Evolutionary conservation across 1,140 invertebrate species (phyloP), one percentile per base, ranked within the genome.

Genomic region (Eumaeus atala): DNA sequence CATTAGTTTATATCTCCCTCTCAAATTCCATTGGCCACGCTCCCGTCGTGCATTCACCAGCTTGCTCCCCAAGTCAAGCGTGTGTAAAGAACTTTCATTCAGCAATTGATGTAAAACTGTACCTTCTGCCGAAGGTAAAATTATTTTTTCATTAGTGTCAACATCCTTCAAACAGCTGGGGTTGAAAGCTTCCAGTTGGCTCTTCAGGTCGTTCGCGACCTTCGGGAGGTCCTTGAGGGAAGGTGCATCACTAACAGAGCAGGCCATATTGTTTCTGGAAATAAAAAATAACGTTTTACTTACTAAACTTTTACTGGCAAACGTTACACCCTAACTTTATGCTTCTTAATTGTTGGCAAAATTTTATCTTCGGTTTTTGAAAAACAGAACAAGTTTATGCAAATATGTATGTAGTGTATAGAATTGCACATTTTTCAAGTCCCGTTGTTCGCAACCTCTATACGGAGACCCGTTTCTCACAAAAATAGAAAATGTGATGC

Each of bases 51-150:
- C 21, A 6, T 28, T 28, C 21, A 28, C 21, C 2, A 28, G 21
- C 21, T 28, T 28, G 21, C 21, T 28, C 6, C 2, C 21, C n/a
- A n/a, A n/a, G n/a, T n/a, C n/a, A n/a, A 28, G 6, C 21, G 21
- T 2, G 2, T 28, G 2, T 28, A 28, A 28, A 28, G 6, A 28
- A 28, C 2, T 28, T 28, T 3, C 2, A 28, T 6, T 28, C 2
- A 28, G 21, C 2, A 28, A 28, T 3, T 3, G 6, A 3, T 6
- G 21, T 3, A 28, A 28, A 28, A 28, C 21, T 6, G 21, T 62
- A 97, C 96, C 95, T 93, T 96, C 92, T 52, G 94, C 94, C 28
- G 95, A 95, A 49, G 96, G 96, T 56, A 97, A 88, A 59, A 95
- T 90, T 52, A 93, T 95, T 79, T 97, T 97, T 74, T 97, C 95